These are phyloP conservation scores for Oreochromis grahami DNA, from an alignment of 2,797 vertebrate species.

Conservation along the genomic window DNA sequence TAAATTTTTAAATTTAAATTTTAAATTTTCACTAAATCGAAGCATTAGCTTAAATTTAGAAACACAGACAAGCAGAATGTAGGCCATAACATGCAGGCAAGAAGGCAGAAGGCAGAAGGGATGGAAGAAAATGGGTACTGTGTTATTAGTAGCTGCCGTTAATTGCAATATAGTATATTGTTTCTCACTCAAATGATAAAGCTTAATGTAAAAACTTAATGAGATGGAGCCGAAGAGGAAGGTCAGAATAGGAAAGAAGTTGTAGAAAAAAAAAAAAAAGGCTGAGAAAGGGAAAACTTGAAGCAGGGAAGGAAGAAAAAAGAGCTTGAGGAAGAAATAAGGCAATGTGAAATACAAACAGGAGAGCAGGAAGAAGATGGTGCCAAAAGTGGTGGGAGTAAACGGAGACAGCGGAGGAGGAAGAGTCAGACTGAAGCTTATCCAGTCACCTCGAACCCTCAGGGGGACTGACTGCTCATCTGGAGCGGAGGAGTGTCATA, in stretches of 20 bases:
- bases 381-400: background rate
- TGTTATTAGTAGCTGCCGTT: background rate
- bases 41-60: background rate
- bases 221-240: background rate
- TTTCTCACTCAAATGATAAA: background rate
- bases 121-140: background rate
- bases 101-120: background rate
- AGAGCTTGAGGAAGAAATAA: background rate
- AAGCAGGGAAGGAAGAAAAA: background rate
- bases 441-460: conserved; percentile 3
- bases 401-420: background rate
- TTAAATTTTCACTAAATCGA: background rate
- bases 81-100: background rate
- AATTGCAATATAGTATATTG: background rate
- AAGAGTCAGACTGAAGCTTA: background rate
- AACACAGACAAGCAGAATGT: background rate
- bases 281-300: background rate
- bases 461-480: conserved; percentile 28
- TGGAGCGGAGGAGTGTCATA: conserved; percentile 35
- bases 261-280: background rate
- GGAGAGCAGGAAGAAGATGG: background rate
- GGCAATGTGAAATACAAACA: background rate
- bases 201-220: background rate
- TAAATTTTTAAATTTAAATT: too few species aligned
- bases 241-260: background rate